phyloP scores from a whole-genome alignment of 2,888 invertebrate species.

The Dasysyrphus albostriatus region DNA sequence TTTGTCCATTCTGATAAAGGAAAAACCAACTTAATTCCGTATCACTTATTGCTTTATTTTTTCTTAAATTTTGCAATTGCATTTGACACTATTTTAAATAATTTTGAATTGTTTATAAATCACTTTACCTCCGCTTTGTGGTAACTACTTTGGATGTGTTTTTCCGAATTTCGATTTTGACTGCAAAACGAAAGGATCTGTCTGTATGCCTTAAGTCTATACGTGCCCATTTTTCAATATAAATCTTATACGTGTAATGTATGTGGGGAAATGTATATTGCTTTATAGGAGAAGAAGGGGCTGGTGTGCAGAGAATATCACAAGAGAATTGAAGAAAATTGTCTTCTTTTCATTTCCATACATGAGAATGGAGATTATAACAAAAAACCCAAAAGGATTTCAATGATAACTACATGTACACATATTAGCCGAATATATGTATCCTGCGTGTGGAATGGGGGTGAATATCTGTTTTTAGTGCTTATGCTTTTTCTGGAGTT shows the following conservation, averaged over 20 bases:
- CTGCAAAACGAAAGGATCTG: conserved; percentile 66
- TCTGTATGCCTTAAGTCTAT: conserved; percentile 64
- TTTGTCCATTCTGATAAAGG: background rate
- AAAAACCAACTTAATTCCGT: background rate
- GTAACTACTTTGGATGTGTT: conserved; percentile 62
- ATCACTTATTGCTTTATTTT: background rate
- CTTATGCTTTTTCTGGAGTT: background rate
- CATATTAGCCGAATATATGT: conserved; percentile 15
- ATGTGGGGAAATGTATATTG: conserved; percentile 26
- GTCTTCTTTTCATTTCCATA: conserved; percentile 64
- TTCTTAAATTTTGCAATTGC: background rate
- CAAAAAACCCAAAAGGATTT: conserved; percentile 8
- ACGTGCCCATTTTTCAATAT: conserved; percentile 48
- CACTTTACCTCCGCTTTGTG: conserved; percentile 49
- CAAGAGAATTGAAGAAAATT: conserved; percentile 69
- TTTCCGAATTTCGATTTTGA: conserved; percentile 73
- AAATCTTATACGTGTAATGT: conserved; percentile 59
- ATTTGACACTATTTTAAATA: background rate
- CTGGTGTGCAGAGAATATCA: background rate
- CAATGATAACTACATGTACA: conserved; percentile 2
- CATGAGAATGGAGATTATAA: conserved; percentile 46
- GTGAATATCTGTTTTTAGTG: background rate
- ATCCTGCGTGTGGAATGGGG: background rate
- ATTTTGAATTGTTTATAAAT: conserved; percentile 23
- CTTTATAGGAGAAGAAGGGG: background rate